phyloP scores from a whole-genome alignment of 1,140 invertebrate genomes.

The Pissodes strobi region DNA sequence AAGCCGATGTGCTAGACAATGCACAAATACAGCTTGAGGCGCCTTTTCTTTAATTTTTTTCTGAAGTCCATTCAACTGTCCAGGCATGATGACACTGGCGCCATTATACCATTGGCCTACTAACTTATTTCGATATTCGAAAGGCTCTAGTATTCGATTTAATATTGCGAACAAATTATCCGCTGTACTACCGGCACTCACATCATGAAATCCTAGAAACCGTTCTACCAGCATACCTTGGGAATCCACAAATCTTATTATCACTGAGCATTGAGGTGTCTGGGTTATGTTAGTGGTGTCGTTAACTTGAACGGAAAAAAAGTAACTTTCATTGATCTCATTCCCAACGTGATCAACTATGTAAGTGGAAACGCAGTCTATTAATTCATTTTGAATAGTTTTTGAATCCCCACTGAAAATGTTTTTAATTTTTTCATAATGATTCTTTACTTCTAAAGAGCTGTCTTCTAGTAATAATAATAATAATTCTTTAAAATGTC shows the following conservation, averaged over 20 bases:
- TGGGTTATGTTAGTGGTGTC: constrained; percentile 30
- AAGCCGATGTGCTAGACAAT: constrained; percentile 37
- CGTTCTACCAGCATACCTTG: constrained; percentile 28
- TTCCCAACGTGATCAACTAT: constrained; percentile 12
- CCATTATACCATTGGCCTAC: too few relatives aligned
- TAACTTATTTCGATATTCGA: constrained; percentile 29
- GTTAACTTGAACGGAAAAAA: constrained; percentile 35
- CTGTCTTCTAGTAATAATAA: constrained; percentile 11
- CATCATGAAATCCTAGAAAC: constrained; percentile 41
- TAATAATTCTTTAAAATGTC: constrained; percentile 26
- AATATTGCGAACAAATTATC: constrained; percentile 25
- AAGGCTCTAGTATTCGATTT: constrained; percentile 9
- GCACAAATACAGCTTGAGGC: constrained; percentile 39
- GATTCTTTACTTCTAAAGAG: constrained; percentile 20
- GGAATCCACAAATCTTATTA: constrained; percentile 25
- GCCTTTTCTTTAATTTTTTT: constrained; percentile 39
- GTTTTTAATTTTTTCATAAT: constrained; percentile 6
- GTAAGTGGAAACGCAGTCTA: constrained; percentile 24
- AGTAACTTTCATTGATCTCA: constrained; percentile 17
- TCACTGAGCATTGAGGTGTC: constrained; percentile 21
- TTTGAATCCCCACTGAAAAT: not conserved
- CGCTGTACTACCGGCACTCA: constrained; percentile 23
- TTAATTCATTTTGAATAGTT: constrained; percentile 19
- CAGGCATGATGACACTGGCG: too few relatives aligned
- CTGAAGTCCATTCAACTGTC: constrained; percentile 38